phyloP scores from a whole-genome alignment of 2,113 vertebrate genomes.

The Grammomys dolichurus region DNA sequence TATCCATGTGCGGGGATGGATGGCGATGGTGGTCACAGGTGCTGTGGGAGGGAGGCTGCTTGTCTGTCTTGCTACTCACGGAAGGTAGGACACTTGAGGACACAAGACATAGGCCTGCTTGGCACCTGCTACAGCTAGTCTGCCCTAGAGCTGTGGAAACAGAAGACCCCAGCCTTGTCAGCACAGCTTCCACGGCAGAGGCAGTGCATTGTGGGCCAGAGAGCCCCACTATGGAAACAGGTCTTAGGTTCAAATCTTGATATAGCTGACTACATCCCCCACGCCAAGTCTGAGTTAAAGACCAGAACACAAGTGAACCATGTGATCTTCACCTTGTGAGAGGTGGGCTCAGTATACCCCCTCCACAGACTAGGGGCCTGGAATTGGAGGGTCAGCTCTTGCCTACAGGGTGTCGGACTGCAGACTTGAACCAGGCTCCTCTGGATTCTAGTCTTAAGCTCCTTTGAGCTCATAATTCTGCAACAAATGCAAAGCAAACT shows the following conservation, averaged over 20 bases:
- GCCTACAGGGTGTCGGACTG: not conserved
- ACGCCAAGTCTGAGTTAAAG: rapidly evolving
- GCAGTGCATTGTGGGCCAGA: rapidly evolving
- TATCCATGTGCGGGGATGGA: rapidly evolving
- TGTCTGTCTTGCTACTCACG: not conserved
- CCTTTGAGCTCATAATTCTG: not conserved
- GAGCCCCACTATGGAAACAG: not conserved
- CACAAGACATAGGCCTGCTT: not conserved
- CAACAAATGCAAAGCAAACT: not conserved
- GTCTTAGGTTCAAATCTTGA: not conserved
- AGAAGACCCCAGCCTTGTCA: not conserved
- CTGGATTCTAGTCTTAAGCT: not conserved
- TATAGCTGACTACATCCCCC: not conserved
- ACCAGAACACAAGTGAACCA: no score
- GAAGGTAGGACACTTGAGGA: not conserved
- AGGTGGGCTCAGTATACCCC: not conserved
- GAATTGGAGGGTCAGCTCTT: not conserved
- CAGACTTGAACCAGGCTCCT: not conserved
- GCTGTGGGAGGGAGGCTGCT: not conserved
- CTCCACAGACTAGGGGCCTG: not conserved
- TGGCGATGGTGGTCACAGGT: not conserved
- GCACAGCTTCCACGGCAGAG: no score
- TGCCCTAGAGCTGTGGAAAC: not conserved
- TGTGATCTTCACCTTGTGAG: not conserved
- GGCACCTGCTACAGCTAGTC: not conserved